Conservation (phyloP, 2,113 vertebrate species). For the Carettochelys insculpta region DNA sequence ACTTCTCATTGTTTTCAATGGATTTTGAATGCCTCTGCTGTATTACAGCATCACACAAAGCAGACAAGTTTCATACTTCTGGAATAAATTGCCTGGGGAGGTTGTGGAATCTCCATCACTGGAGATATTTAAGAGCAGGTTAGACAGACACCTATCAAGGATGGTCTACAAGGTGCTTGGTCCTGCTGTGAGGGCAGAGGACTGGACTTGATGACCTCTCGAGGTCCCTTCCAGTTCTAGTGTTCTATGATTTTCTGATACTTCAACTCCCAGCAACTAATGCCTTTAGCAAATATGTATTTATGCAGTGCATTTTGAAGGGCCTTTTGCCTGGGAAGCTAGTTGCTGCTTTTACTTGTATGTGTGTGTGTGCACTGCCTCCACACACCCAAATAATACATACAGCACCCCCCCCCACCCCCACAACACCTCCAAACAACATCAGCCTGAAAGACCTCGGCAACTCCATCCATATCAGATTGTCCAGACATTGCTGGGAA, state of each 20-base stretch:
- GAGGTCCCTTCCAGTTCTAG: too few relatives aligned
- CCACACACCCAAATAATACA: conserved; percentile 7
- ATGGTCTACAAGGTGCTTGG: too few relatives aligned
- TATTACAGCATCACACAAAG: conserved; percentile 31
- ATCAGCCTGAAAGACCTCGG: background rate
- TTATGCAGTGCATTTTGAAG: conserved; percentile 27
- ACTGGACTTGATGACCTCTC: too few relatives aligned
- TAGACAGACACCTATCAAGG: too few relatives aligned
- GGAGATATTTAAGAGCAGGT: too few relatives aligned
- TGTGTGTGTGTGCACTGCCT: too few relatives aligned
- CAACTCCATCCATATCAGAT: background rate
- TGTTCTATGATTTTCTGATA: too few relatives aligned
- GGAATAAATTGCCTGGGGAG: too few relatives aligned
- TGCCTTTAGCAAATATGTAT: conserved; percentile 66
- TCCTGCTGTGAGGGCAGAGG: too few relatives aligned
- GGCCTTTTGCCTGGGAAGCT: conserved; percentile 8
- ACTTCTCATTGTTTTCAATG: too few relatives aligned
- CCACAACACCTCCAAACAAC: background rate
- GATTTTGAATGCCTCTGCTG: conserved; percentile 52
- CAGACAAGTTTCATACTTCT: conserved; percentile 31
- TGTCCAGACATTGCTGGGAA: background rate
- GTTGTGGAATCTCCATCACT: too few relatives aligned
- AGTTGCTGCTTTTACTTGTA: background rate
- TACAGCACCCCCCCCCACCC: background rate
- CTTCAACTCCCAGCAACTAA: conserved; percentile 64